Evolutionary conservation across 2,113 vertebrate genomes (phyloP), one percentile per base, ranked within the genome.

Genomic region (Campylomormyrus numenius): DNA sequence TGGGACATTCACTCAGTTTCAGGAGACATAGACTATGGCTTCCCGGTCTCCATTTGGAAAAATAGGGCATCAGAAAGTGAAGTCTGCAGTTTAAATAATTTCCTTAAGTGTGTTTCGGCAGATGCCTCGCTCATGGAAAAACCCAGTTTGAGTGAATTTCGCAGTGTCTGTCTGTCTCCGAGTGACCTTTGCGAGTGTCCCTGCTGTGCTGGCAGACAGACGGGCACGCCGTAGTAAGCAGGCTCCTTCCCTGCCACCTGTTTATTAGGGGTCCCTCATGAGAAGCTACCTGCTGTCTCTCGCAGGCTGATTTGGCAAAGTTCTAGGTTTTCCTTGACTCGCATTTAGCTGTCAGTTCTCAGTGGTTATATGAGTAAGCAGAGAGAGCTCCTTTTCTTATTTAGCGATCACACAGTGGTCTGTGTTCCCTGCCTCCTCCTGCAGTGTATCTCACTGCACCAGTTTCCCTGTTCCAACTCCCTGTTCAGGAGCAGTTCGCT

Each of bases 241-340:
- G 74, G 35, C 35, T 80, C 10, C 74, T 24, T 86, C 45, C 84
- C 31, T 56, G 50, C 27, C 24, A 31, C 19, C 27, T 35, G 49
- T 31, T 53, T 87, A 39, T 35, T 35, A 35, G 50, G 50, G 85
- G 85, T 52, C 85, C 85, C 85, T 87, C 85, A 50, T 87, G 85
- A 50, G 85, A 52, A 53, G 85, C 49, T 53, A 53, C 15, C 45
- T 53, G 85, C 85, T 87, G 48, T 87, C 48, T 53, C 24, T 35
- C 13, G 50, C n/a, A 24, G 24, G 27, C 85, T 31, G n/a, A 87
- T 53, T 56, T 52, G 45, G 48, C 50, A 87, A 53, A 56, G 48
- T 48, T 85, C 24, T 80, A 17, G 31, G 35, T 87, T 87, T 31
- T 87, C 85, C 85, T 39, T 48, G 27, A 31, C 3, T 52, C 50